phyloP scores from a whole-genome alignment of 2,888 invertebrate genomes.

The Dicyrtomina minuta region DNA sequence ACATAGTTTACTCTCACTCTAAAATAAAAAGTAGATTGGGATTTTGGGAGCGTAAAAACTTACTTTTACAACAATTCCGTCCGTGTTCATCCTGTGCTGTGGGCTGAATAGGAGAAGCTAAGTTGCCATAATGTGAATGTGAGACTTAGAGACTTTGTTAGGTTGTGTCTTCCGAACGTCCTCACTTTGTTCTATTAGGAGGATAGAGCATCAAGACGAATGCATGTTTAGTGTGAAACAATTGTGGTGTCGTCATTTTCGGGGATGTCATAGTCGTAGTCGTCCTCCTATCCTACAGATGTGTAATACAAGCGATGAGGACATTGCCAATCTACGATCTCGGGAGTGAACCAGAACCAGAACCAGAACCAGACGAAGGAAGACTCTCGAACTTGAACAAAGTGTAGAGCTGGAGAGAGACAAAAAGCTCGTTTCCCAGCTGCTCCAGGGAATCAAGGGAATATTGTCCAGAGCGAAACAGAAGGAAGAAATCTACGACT shows the following conservation, averaged over 20 bases:
- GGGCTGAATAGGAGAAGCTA: too few relatives aligned
- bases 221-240: neutral
- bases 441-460: slow-evolving; percentile 15
- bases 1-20: too few relatives aligned
- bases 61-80: too few relatives aligned
- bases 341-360: neutral
- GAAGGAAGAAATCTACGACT: neutral
- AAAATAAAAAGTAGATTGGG: too few relatives aligned
- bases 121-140: too few relatives aligned
- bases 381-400: neutral
- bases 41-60: too few relatives aligned
- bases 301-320: neutral
- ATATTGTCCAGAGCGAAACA: neutral
- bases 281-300: neutral
- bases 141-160: too few relatives aligned
- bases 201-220: neutral
- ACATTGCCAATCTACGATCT: slow-evolving; percentile 19
- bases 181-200: neutral
- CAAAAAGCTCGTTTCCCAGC: slow-evolving; percentile 18
- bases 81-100: too few relatives aligned
- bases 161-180: neutral
- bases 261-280: too few relatives aligned
- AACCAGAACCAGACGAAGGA: too few relatives aligned
- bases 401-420: slow-evolving; percentile 1
- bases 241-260: neutral